These are phyloP conservation scores for Epizoanthus fatuus DNA, from an alignment of 92 coral and sea anemone genomes.

Conservation along the genomic window DNA sequence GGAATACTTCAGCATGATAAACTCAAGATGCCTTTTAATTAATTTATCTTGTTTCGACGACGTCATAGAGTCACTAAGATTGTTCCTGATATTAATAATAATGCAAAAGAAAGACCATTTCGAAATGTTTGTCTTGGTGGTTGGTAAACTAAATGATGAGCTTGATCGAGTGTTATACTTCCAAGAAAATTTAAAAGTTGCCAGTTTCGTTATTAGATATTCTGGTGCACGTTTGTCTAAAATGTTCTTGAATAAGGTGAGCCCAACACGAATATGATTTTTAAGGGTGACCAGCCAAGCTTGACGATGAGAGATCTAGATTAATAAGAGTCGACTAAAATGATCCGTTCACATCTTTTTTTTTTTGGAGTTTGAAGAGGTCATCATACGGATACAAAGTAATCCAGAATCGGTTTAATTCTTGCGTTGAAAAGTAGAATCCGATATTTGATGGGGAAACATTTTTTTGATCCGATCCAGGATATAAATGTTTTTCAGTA, in stretches of 20 bases:
- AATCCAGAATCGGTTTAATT: no score
- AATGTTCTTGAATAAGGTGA: background rate
- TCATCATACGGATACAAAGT: no score
- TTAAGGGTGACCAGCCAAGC: background rate
- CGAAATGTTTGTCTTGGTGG: no score
- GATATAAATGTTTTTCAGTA: no score
- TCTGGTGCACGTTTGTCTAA: background rate
- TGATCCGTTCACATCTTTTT: background rate
- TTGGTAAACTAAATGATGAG: background rate
- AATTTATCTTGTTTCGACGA: no score
- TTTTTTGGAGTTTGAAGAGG: no score
- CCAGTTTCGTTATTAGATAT: background rate
- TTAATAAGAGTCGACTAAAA: background rate
- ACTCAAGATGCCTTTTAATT: no score
- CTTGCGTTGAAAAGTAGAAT: no score
- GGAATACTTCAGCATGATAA: no score
- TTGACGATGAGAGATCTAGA: background rate
- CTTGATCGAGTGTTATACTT: background rate
- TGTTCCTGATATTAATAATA: background rate
- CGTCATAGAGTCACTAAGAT: no score
- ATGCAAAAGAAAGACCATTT: background rate
- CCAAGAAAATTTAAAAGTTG: background rate
- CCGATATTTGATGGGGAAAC: no score
- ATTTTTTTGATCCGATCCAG: no score
- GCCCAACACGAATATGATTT: background rate